A percentile compares a stretch with the other conserved stretches of the same genome.
Conservation (phyloP, 2,888 invertebrate species). For the Drosophila hamatofila region DNA sequence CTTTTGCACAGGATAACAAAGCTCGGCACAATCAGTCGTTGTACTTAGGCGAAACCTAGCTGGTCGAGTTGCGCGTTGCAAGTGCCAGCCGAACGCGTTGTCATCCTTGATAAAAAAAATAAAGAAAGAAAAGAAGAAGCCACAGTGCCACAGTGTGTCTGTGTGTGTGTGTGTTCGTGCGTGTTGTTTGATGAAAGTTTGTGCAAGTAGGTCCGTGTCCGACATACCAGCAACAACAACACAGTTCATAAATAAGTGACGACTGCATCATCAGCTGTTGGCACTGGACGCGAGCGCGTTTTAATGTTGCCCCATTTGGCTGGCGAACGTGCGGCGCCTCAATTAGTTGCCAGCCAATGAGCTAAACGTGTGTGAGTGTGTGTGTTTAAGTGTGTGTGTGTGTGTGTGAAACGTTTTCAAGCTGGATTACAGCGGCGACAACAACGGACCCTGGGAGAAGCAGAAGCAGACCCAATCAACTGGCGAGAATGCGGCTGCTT, state of each 20-base stretch:
- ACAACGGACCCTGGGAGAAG: slow-evolving; percentile 84
- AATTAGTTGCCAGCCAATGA: slow-evolving; percentile 28
- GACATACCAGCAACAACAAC: slow-evolving; percentile 36
- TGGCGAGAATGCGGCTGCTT: slow-evolving; percentile 38
- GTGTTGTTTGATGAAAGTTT: slow-evolving; percentile 31
- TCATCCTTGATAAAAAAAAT: slow-evolving; percentile 37
- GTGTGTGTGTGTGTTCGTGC: slow-evolving; percentile 18
- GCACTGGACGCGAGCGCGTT: slow-evolving; percentile 16
- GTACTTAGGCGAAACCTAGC: slow-evolving; percentile 71
- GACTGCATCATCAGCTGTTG: slow-evolving; percentile 69
- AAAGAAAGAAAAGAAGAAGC: not conserved
- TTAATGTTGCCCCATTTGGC: slow-evolving; percentile 55
- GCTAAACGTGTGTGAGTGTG: slow-evolving; percentile 1
- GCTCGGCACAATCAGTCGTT: slow-evolving; percentile 78
- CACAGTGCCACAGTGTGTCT: slow-evolving; percentile 20
- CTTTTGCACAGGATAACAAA: slow-evolving; percentile 79
- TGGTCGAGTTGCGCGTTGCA: slow-evolving; percentile 57
- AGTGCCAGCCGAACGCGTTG: slow-evolving; percentile 25
- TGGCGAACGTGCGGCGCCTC: slow-evolving; percentile 50
- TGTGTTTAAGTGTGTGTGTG: not conserved
- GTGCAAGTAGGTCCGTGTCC: slow-evolving; percentile 36
- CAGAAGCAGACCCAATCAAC: slow-evolving; percentile 60
- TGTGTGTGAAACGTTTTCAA: slow-evolving; percentile 58
- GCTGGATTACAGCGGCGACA: slow-evolving; percentile 82
- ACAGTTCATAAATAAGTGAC: slow-evolving; percentile 54